Evolutionary conservation across 2,797 vertebrate species (phyloP).

Genomic region (Poeciliopsis infans): DNA sequence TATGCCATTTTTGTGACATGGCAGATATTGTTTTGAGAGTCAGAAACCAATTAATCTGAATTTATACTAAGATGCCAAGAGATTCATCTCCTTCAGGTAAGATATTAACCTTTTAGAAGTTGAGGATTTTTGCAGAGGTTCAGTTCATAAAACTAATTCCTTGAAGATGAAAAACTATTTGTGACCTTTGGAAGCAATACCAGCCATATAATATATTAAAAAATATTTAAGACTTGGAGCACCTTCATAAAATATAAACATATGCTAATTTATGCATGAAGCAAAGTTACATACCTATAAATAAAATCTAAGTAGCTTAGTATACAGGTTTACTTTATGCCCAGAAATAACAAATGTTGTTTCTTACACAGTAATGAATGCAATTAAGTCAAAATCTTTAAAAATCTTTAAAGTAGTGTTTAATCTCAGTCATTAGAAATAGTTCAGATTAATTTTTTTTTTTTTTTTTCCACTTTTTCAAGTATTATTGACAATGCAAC

Average conservation of each 20-base stretch:
- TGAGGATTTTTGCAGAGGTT: background rate
- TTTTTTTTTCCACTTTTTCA: background rate
- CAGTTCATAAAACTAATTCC: background rate
- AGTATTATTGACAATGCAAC: slow-evolving; percentile 6
- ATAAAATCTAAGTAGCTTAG: background rate
- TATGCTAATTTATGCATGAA: background rate
- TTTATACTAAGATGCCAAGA: background rate
- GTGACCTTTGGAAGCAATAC: background rate
- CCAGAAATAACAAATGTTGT: background rate
- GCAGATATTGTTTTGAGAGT: background rate
- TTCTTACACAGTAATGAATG: background rate
- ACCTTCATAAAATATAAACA: background rate
- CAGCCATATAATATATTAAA: background rate
- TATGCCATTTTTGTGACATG: background rate
- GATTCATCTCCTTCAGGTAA: background rate
- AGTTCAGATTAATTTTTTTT: background rate
- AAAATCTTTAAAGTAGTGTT: background rate
- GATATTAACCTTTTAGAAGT: background rate
- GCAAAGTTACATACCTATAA: background rate
- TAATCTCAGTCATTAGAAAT: background rate
- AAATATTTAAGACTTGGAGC: background rate
- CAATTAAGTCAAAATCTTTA: background rate
- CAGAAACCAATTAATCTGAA: background rate
- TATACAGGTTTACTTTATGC: background rate
- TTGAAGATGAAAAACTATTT: background rate